Evolutionary conservation across 2,797 vertebrate species (phyloP).

Genomic region (Galagoides demidoff): DNA sequence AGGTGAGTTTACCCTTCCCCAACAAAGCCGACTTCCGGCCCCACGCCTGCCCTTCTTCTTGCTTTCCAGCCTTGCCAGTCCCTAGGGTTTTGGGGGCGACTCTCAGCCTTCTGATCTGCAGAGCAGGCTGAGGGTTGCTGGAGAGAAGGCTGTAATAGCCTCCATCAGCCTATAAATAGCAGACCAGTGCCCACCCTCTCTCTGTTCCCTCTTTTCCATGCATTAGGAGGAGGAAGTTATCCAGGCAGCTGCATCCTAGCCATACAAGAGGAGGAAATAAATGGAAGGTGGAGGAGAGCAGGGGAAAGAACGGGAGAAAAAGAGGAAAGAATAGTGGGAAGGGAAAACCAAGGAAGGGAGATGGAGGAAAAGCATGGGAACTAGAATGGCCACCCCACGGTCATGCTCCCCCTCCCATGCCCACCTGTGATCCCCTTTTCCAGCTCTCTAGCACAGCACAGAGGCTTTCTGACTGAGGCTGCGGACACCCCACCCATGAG

Average conservation of each 20-base stretch:
- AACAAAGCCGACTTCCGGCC: constrained; percentile 71
- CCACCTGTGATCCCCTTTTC: background rate
- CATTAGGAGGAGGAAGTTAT: constrained; percentile 73
- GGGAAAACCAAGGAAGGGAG: background rate
- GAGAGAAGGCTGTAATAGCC: constrained; percentile 48
- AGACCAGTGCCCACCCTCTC: constrained; percentile 61
- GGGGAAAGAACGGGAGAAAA: background rate
- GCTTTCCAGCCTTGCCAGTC: constrained; percentile 52
- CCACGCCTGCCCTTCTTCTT: background rate
- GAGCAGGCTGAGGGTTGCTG: background rate
- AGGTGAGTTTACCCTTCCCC: constrained; percentile 61
- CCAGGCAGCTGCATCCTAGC: constrained; percentile 76
- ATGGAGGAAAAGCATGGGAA: constrained; percentile 38
- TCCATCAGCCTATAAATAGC: constrained; percentile 63
- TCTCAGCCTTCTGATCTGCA: constrained; percentile 54
- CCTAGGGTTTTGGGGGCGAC: constrained; percentile 55
- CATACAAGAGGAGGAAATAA: constrained; percentile 70
- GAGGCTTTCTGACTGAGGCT: background rate
- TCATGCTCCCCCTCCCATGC: background rate
- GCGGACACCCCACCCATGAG: background rate
- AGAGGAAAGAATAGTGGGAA: constrained; percentile 39
- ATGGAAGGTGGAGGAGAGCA: constrained; percentile 52
- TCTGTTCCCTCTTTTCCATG: constrained; percentile 80
- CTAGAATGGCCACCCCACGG: background rate
- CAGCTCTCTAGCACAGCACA: background rate